Evolutionary conservation across 2,888 invertebrate species (phyloP), one percentile per base, ranked within the genome.

Genomic region (Zelleria hepariella): DNA sequence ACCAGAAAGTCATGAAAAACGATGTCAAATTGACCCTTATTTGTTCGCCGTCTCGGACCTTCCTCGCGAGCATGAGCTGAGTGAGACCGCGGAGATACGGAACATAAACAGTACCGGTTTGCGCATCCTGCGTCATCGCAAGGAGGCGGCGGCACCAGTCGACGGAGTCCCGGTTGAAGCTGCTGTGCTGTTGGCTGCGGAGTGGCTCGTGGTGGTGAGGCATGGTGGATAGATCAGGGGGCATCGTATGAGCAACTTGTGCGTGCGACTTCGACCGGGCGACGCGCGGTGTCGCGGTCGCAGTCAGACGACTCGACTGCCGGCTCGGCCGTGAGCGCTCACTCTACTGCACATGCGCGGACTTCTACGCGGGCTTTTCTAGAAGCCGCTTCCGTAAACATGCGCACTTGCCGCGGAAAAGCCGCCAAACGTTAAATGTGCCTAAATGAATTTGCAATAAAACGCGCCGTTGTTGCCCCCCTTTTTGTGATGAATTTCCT

Each of bases 361-460:
- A 42, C 32, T 42, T n/a, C 32, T 42, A 42, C 32, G 32, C 32
- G 32, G 32, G 32, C 69, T 67, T 68, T 82, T 82, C 84, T 85
- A 85, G 83, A 86, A 82, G 72, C 71, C 68, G 70, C 73, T 74
- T 77, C 75, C 73, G 72, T 70, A 57, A 57, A 57, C 59, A 67
- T 65, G 67, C 63, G 69, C 69, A 65, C 61, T 63, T 59, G 60
- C 64, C 65, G 65, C 10, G 32, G 32, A 10, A 62, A 60, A 66
- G 66, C 64, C 63, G 62, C 62, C 62, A 63, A 64, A 64, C 61
- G 65, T 63, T 58, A 49, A 49, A 20, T 49, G 10, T 42, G 32
- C 15, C 15, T 42, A 42, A 42, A 42, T 42, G 32, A 42, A 42
- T 42, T 42, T 15, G 32, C 32, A 42, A 42, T 42, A 42, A 42